These are phyloP conservation scores for Lasioglossum figueresi DNA, from an alignment of 2,888 invertebrate species.

Conservation along the genomic window DNA sequence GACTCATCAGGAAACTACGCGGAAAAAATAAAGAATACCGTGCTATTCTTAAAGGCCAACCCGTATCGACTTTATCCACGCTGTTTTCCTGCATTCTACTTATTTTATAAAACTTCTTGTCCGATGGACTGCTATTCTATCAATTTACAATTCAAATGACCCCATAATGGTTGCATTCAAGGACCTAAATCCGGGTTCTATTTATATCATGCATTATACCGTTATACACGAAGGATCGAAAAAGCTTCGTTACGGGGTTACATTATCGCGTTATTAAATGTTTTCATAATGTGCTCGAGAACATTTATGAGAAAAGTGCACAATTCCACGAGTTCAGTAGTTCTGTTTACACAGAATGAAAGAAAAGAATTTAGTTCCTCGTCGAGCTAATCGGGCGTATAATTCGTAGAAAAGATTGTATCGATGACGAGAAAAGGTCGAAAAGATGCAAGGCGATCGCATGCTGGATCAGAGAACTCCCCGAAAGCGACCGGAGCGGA, in stretches of 20 bases:
- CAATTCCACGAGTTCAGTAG: neutral
- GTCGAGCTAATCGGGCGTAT: neutral
- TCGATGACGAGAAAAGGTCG: neutral
- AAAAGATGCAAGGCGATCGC: neutral
- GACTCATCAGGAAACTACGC: constrained; percentile 22
- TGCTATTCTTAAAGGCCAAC: neutral
- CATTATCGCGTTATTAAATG: neutral
- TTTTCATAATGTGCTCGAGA: neutral
- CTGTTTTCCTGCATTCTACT: neutral
- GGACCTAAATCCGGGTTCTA: neutral
- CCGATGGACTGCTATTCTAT: neutral
- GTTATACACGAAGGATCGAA: neutral
- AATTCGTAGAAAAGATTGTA: neutral
- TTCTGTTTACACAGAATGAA: no score
- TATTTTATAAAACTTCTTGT: neutral
- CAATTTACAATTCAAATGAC: neutral
- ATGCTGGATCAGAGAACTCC: neutral
- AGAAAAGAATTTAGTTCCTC: no score
- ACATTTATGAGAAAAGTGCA: neutral
- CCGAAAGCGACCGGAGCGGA: neutral
- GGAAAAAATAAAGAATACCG: constrained; percentile 13
- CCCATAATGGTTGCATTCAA: neutral
- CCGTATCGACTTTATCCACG: neutral
- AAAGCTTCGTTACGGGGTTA: neutral
- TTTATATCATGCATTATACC: neutral